Conservation (phyloP, 2,113 vertebrate genomes). For the Parus major region DNA sequence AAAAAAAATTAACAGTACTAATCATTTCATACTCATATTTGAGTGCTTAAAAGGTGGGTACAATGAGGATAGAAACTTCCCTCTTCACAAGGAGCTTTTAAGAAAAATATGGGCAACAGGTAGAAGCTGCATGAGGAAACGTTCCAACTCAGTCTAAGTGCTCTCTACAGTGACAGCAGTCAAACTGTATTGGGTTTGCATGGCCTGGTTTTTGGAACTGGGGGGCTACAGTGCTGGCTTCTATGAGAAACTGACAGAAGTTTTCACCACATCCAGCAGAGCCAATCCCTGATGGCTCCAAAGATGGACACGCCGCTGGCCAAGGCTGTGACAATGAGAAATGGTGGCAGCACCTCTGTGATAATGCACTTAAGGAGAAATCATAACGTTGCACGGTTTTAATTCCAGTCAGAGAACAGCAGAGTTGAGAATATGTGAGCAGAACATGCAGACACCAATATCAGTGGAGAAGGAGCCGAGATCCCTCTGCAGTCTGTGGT, state of each 20-base stretch:
- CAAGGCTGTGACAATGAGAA: accelerated
- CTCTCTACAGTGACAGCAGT: not conserved
- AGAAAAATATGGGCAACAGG: not conserved
- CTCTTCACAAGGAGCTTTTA: not conserved
- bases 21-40: not conserved
- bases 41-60: not conserved
- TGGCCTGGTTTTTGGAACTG: not conserved
- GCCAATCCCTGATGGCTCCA: not conserved
- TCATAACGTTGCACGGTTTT: accelerated
- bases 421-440: not conserved
- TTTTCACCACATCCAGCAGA: not conserved
- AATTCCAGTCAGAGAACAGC: not conserved
- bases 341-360: accelerated
- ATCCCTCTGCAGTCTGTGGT: not conserved
- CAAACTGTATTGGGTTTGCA: not conserved
- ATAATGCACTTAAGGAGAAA: not conserved
- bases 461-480: not conserved
- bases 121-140: not conserved
- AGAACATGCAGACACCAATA: not conserved
- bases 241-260: not conserved
- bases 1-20: not conserved
- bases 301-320: accelerated
- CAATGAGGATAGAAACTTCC: not conserved
- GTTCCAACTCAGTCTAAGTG: not conserved
- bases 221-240: no score